phyloP scores from a whole-genome alignment of 2,797 vertebrate species.

The Semotilus atromaculatus region DNA sequence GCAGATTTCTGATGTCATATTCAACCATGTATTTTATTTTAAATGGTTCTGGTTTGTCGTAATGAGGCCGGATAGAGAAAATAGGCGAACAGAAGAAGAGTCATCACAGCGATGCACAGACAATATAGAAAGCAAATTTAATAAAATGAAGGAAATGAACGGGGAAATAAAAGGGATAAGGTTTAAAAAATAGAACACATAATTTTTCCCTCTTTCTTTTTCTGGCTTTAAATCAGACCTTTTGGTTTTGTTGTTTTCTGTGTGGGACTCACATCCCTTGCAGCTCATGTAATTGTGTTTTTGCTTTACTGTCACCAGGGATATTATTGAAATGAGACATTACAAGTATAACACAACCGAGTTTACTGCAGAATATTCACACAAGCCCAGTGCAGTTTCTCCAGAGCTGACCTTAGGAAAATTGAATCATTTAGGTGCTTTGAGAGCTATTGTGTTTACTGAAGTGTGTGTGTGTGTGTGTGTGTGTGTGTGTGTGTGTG shows the following conservation, averaged over 20 bases:
- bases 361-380: conserved; percentile 23
- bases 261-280: conserved; percentile 3
- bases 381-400: conserved; percentile 11
- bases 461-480: background rate
- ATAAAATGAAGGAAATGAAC: conserved; percentile 22
- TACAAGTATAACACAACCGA: background rate
- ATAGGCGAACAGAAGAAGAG: background rate
- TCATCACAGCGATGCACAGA: background rate
- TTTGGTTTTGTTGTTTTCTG: conserved; percentile 27
- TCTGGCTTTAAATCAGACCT: background rate
- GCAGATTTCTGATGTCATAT: background rate
- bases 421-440: conserved; percentile 13
- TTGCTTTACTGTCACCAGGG: conserved; percentile 15
- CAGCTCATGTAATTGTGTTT: conserved; percentile 31
- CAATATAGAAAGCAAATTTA: background rate
- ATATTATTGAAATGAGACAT: conserved; percentile 14
- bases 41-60: background rate
- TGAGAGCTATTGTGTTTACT: conserved; percentile 15
- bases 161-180: background rate
- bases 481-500: too few relatives aligned
- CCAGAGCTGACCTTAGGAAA: conserved; percentile 1
- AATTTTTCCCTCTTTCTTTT: background rate
- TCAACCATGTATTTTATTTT: background rate
- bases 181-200: background rate
- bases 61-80: conserved; percentile 5